Base-by-base conservation (phyloP, 2,888 invertebrate species). In the Leucozona laternaria region DNA sequence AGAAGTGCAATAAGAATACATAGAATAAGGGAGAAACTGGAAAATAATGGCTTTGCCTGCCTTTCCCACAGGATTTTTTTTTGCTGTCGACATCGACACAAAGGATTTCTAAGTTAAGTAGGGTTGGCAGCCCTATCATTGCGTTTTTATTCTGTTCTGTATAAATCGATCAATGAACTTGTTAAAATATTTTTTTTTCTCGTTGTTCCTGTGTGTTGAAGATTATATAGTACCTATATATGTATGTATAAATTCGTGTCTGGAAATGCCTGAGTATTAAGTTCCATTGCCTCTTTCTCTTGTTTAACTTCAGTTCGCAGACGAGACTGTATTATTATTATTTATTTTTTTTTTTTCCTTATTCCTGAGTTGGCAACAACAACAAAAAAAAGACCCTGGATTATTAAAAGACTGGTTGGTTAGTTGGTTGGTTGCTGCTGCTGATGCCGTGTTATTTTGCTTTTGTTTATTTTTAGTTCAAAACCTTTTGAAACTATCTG, bases 81-180 rank as follows among this genome's bases (percentile, higher is more conserved):
- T 13, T 22, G 13, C 37, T 22, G 7, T n/a, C 4, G 20, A 53
- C 72, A 76, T n/a, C 4, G 20, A 53, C 72, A 76, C 64, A 81
- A 76, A 64, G 73, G 60, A 64, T 70, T 76, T 72, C 71, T 76
- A 72, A 70, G 70, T 72, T 22, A 84, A 48, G 68, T 55, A 37
- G 28, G 37, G 60, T 25, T 80, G 80, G 77, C 80, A 85, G 80
- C 77, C 80, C 79, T 80, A 72, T 70, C 50, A n/a, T 45, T 48
- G 11, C 17, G 22, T 34, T 70, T 71, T 53, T 22, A 50, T 57
- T 60, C 76, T 66, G 58, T 57, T 60, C 76, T 66, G 58, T 70
- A 62, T 77, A 55, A 85, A 70, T 81, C 85, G 85, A 85, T 85
- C 85, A 85, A 80, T 85, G 85, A 85, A 85, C 85, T 85, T 85